Evolutionary conservation across 2,113 vertebrate genomes (phyloP).

Genomic region (Gallinago media): DNA sequence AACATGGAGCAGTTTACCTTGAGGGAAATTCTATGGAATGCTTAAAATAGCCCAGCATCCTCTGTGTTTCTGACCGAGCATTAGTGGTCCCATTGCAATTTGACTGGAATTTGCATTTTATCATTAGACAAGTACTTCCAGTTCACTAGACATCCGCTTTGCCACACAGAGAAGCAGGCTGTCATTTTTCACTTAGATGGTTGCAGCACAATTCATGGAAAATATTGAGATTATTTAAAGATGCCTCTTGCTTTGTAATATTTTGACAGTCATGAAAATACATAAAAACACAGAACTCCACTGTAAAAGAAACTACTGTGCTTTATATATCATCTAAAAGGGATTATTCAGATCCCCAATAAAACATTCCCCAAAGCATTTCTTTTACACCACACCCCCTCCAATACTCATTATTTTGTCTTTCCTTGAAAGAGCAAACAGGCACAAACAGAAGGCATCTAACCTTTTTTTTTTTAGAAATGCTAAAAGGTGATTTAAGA

Average conservation of each 20-base stretch:
- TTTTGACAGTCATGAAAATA: background rate
- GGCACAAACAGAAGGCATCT: background rate
- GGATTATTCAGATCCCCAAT: background rate
- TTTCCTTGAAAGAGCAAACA: background rate
- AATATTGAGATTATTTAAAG: background rate
- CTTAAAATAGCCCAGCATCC: background rate
- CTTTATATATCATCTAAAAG: background rate
- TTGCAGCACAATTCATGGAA: background rate
- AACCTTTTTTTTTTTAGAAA: background rate
- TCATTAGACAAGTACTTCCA: background rate
- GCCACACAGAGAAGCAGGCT: background rate
- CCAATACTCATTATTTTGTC: background rate
- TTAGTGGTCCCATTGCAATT: background rate
- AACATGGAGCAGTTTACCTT: background rate
- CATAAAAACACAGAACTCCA: background rate
- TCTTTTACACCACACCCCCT: background rate
- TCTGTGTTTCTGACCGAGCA: background rate
- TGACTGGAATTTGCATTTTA: constrained; percentile 8
- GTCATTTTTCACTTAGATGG: background rate
- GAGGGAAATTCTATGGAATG: background rate
- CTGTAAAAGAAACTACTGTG: background rate
- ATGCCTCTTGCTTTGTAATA: background rate
- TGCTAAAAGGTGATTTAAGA: background rate
- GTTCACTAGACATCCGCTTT: background rate
- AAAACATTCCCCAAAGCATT: background rate